Evolutionary conservation across 2,797 vertebrate genomes (phyloP).

Genomic region (Danio choprae): DNA sequence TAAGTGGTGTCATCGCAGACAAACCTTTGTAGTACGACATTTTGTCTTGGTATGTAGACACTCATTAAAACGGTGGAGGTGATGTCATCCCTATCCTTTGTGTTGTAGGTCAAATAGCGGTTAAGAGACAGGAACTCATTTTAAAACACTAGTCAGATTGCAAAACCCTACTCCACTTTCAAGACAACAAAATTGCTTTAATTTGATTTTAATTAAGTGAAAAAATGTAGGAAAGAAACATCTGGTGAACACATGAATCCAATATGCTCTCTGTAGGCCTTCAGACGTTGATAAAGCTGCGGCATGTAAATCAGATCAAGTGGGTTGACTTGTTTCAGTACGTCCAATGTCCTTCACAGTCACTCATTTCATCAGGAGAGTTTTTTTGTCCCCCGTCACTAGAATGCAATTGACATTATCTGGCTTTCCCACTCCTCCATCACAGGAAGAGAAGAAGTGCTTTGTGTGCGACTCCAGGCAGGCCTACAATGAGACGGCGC

Average conservation of each 20-base stretch:
- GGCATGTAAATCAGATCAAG: slow-evolving; percentile 27
- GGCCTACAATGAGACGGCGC: slow-evolving; percentile 77
- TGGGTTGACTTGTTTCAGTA: slow-evolving; percentile 13
- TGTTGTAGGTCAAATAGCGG: background rate
- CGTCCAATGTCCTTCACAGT: slow-evolving; percentile 8
- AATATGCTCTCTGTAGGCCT: background rate
- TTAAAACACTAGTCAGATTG: background rate
- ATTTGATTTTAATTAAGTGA: background rate
- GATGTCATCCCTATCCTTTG: background rate
- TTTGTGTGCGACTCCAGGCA: slow-evolving; percentile 89
- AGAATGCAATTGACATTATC: slow-evolving; percentile 65
- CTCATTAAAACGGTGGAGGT: background rate
- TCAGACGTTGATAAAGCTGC: background rate
- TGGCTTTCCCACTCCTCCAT: slow-evolving; percentile 44
- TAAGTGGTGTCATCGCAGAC: background rate
- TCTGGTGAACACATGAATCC: slow-evolving; percentile 22
- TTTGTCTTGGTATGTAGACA: background rate
- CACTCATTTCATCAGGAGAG: slow-evolving; percentile 46
- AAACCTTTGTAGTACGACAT: background rate
- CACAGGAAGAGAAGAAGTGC: slow-evolving; percentile 98
- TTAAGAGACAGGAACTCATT: background rate
- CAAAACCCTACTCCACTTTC: background rate
- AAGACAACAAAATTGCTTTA: background rate
- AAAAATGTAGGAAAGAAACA: background rate
- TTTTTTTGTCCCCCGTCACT: background rate